Base-by-base conservation (phyloP, 2,888 invertebrate species). In the Silvanus unidentatus region DNA sequence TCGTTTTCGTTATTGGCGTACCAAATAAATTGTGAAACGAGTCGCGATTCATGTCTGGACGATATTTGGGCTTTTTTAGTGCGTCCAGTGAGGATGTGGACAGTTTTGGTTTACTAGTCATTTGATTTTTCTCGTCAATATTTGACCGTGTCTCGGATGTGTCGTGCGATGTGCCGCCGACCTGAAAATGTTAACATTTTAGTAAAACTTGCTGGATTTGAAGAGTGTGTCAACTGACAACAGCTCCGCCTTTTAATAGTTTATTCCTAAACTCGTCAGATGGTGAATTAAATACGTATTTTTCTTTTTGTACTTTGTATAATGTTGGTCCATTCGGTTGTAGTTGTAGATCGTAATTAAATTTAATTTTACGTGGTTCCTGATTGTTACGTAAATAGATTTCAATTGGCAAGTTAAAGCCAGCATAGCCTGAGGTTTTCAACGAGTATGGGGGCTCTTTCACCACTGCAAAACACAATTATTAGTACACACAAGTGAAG, bases 391-490 rank as follows among this genome's bases (percentile, higher is more conserved):
- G 88, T 54, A 92, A 77, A 70, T 89, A 86, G 55, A 97, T 85
- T 65, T 95, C 92, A 61, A 97, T 92, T 0, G 88, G 88, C 47
- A 97, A 76, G 39, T 81, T 77, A 70, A 97, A 97, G 27, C 96
- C 93, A 47, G 94, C 96, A 77, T 97, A 97, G 4, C 97, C 96
- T n/a, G 91, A 88, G 70, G 96, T 95, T 59, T 86, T 85, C 22
- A 97, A 81, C 40, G 80, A 75, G 73, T 89, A 97, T 2, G 96
- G 96, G 40, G 95, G 92, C 54, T 92, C 91, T 65, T 91, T 93
- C 2, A 91, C 77, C 59, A 88, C 93, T 93, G 76, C 40, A 82
- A 81, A 16, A 37, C 6, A 35, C n/a, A n/a, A n/a, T n/a, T n/a
- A n/a, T n/a, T n/a, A n/a, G n/a, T n/a, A n/a, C n/a, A 11, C 32